These are phyloP conservation scores for Harpalus rufipes DNA, from an alignment of 2,888 invertebrate species.

Conservation along the genomic window DNA sequence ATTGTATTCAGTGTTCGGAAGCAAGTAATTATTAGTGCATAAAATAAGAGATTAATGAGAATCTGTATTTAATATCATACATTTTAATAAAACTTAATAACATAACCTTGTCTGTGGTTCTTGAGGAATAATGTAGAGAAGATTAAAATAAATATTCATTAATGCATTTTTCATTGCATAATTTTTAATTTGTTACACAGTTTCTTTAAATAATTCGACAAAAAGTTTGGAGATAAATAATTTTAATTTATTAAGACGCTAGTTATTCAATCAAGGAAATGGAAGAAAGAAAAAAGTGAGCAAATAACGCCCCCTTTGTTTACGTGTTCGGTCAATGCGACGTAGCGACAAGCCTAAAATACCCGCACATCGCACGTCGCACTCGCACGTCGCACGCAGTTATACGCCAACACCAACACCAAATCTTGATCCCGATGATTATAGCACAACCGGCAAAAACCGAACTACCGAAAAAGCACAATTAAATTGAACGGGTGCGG, in stretches of 20 bases:
- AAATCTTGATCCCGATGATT: constrained; percentile 50
- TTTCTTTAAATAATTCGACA: background rate
- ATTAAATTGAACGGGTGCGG: constrained; percentile 64
- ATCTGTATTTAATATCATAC: too few relatives aligned
- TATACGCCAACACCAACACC: background rate
- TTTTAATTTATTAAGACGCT: background rate
- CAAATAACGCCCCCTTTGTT: constrained; percentile 53
- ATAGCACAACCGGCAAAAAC: constrained; percentile 37
- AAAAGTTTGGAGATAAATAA: background rate
- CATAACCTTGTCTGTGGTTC: too few relatives aligned
- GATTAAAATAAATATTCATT: too few relatives aligned
- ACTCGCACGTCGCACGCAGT: constrained; percentile 3
- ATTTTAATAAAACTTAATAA: too few relatives aligned
- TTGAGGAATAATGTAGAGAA: too few relatives aligned
- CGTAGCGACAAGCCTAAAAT: background rate
- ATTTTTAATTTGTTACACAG: background rate
- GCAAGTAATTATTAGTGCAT: too few relatives aligned
- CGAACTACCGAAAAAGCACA: constrained; percentile 57
- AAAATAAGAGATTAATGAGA: too few relatives aligned
- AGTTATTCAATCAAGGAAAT: constrained; percentile 50
- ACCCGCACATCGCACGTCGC: background rate
- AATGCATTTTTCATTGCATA: too few relatives aligned
- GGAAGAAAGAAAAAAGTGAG: constrained; percentile 52
- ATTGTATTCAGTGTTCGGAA: too few relatives aligned
- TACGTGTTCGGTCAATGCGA: constrained; percentile 39